Evolutionary conservation across 1,140 invertebrate genomes (phyloP).

Genomic region (Drosophila athabasca): DNA sequence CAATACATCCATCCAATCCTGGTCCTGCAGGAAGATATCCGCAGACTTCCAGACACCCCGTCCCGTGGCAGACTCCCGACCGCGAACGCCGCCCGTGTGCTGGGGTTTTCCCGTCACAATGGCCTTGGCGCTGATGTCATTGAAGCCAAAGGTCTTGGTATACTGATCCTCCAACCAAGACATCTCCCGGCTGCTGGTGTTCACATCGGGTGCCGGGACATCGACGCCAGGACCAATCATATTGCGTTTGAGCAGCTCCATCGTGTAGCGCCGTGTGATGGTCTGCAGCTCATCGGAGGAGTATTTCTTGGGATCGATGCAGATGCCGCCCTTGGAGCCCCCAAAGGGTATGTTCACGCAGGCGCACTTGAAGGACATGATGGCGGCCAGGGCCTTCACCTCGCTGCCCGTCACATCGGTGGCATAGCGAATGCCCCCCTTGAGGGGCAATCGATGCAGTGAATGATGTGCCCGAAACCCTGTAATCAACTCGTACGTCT

Average conservation of each 20-base stretch:
- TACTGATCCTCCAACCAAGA: slow-evolving; percentile 94
- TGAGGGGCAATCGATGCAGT: too few species aligned
- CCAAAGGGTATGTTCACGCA: slow-evolving; percentile 92
- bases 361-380: slow-evolving; percentile 94
- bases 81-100: slow-evolving; percentile 90
- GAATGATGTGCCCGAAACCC: too few species aligned
- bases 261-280: slow-evolving; percentile 92
- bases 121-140: slow-evolving; percentile 92
- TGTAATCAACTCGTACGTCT: too few species aligned
- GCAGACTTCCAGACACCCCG: slow-evolving; percentile 93
- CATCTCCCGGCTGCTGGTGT: slow-evolving; percentile 92
- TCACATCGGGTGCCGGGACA: slow-evolving; percentile 94
- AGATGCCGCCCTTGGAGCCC: slow-evolving; percentile 94
- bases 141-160: slow-evolving; percentile 90
- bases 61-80: slow-evolving; percentile 93
- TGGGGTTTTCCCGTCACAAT: slow-evolving; percentile 96
- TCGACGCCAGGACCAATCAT: slow-evolving; percentile 93
- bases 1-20: slow-evolving; percentile 91
- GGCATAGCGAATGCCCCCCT: slow-evolving; percentile 90
- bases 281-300: slow-evolving; percentile 92
- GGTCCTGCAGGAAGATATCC: slow-evolving; percentile 91
- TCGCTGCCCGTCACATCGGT: slow-evolving; percentile 89
- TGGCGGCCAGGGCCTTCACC: slow-evolving; percentile 92
- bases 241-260: slow-evolving; percentile 94
- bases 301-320: slow-evolving; percentile 92